Evolutionary conservation across 2,888 invertebrate genomes (phyloP), one percentile per base, ranked within the genome.

Genomic region (Philopedon plagiatum): DNA sequence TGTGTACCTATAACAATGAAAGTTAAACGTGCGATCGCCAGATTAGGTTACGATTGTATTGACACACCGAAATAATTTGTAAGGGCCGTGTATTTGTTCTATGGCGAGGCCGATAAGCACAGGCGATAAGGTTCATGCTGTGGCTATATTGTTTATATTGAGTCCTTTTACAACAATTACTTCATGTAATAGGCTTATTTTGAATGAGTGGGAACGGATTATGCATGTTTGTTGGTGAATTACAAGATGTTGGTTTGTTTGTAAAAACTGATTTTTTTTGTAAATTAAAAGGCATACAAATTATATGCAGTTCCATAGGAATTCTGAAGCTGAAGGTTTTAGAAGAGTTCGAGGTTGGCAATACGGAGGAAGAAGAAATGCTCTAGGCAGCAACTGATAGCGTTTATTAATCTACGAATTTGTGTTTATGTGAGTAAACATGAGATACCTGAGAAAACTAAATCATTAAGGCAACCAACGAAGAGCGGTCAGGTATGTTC

Each of bases 1-100:
- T 84, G 83, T 84, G 81, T 80, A 80, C 80, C 79, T 78, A 76
- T 80, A 84, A 73, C 84, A 84, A 84, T 83, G 84, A 84, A 84
- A 84, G 84, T 84, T 84, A 84, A 84, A 84, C 83, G 84, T 82
- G 81, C 82, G 84, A 84, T 84, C 83, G 82, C 80, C 51, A 83
- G 84, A 84, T 84, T 84, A 84, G 83, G 84, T 81, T 83, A 81
- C 82, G 81, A 83, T 82, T 84, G 83, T 84, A 84, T 84, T 84
- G 84, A 84, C 83, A 82, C 80, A 80, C 82, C 80, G 78, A 80
- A 81, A 82, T 83, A 83, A 84, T 84, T 84, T 84, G 84, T 84
- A 83, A 82, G 83, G 83, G 83, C 82, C 58, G 73, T 76, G 77
- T 64, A 58, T 70, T 64, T 64, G 64, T 70, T 64, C 57, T 69